A percentile compares a stretch with the other conserved stretches of the same genome.
Conservation (phyloP, 2,888 invertebrate species). For the Ligdia adustata region DNA sequence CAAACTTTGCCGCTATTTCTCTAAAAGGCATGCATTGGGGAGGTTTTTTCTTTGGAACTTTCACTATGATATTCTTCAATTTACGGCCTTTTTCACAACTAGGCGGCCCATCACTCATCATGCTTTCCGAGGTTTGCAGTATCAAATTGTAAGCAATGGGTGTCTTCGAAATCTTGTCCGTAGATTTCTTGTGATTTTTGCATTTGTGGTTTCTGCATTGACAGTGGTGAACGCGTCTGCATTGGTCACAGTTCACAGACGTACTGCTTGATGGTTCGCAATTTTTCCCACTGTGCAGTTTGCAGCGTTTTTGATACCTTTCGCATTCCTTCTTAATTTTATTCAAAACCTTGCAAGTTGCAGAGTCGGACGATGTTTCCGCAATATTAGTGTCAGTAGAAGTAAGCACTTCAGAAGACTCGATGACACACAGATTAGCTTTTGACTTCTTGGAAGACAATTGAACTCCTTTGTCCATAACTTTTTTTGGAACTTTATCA, state of each 20-base stretch:
- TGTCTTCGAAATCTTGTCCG: conserved; percentile 63
- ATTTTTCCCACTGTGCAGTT: conserved; percentile 49
- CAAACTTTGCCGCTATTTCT: conserved; percentile 58
- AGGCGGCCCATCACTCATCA: conserved; percentile 61
- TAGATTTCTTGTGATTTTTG: conserved; percentile 53
- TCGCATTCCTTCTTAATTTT: conserved; percentile 75
- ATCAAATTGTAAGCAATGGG: conserved; percentile 75
- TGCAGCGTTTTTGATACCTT: conserved; percentile 67
- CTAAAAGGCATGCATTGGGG: conserved; percentile 54
- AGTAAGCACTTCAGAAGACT: conserved; percentile 50
- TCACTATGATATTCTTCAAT: conserved; percentile 68
- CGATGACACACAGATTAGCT: conserved; percentile 42
- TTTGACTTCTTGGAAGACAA: conserved; percentile 48
- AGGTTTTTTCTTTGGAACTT: conserved; percentile 63
- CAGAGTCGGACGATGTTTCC: conserved; percentile 66
- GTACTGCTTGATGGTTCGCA: conserved; percentile 69
- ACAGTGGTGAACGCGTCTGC: conserved; percentile 62
- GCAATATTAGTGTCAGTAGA: conserved; percentile 67
- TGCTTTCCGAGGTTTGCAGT: conserved; percentile 73
- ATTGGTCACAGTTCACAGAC: conserved; percentile 65
- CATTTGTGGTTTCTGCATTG: conserved; percentile 63
- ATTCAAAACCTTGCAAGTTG: conserved; percentile 66
- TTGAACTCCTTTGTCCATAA: conserved; percentile 61
- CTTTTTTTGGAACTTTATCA: conserved; percentile 28
- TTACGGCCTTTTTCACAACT: conserved; percentile 45